Evolutionary conservation across 2,888 invertebrate genomes (phyloP), one percentile per base, ranked within the genome.

Genomic region (Cryptocephalus primarius): DNA sequence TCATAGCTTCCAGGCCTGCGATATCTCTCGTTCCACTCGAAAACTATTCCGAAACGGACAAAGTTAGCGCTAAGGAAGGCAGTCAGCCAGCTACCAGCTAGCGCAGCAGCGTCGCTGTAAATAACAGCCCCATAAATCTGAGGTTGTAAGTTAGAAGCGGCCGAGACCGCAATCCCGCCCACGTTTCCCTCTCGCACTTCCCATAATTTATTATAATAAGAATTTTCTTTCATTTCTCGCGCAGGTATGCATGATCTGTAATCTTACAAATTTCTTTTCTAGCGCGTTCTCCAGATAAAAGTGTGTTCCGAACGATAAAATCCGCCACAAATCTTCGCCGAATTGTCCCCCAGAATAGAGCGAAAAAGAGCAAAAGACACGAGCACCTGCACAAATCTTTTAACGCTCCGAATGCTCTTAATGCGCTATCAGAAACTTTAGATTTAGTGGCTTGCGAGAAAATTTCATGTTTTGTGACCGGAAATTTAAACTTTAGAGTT

Each of bases 261-360:
- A 66, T 65, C 64, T 64, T 61, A 63, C 64, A 63, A 66, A 64
- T 66, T 66, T 64, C 63, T 63, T 64, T 60, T 56, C 55, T 56
- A 12, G 56, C 56, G 53, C 57, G 39, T 46, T 38, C 42, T 31
- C 39, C 54, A 61, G 64, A 65, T 62, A 65, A 63, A 65, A 64
- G 63, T 58, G 59, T 60, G 65, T 66, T 68, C 64, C 65, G 58
- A 60, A 56, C 67, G 64, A 65, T 68, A 66, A 66, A 66, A 57
- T 60, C 53, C 59, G 57, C 64, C 64, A 65, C 66, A 67, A 67
- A 67, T 66, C 65, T 66, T 60, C 55, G 55, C 51, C 54, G 48
- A 50, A 51, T 48, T 47, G 51, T 51, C 52, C 50, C 48, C 48
- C 46, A 44, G 46, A 48, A 46, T 48, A 45, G 50, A 48, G 50